These are phyloP conservation scores for Nibea albiflora DNA, from an alignment of 2,113 vertebrate genomes.

Conservation along the genomic window DNA sequence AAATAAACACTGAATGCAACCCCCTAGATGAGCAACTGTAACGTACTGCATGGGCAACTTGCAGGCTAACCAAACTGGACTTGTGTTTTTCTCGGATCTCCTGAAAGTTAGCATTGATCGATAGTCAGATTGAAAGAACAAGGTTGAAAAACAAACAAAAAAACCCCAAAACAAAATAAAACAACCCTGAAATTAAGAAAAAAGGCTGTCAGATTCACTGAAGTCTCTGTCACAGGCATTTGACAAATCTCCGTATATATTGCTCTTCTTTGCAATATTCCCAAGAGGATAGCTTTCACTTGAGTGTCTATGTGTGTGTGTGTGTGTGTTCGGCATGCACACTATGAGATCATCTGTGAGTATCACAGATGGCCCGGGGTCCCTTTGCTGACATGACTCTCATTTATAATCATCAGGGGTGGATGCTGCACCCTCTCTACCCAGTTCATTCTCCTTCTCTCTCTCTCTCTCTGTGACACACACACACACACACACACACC, in stretches of 20 bases:
- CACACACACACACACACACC: constrained; percentile 21
- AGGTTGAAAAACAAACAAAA: not conserved
- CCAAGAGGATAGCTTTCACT: constrained; percentile 27
- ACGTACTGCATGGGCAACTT: not conserved
- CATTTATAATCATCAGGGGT: constrained; percentile 80
- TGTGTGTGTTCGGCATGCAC: constrained; percentile 25
- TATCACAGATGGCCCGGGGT: constrained; percentile 81
- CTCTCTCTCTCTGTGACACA: not conserved
- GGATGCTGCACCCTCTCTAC: constrained; percentile 51
- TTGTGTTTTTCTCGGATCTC: not conserved
- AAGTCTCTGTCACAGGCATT: not conserved
- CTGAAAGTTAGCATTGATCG: too few species aligned
- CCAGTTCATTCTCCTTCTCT: constrained; percentile 15
- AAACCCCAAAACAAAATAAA: too few species aligned
- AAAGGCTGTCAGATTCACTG: not conserved
- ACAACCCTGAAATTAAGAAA: too few species aligned
- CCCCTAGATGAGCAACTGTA: not conserved
- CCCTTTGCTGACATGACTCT: constrained; percentile 69
- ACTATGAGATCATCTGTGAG: constrained; percentile 63
- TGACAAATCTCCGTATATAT: not conserved
- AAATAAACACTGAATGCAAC: not conserved
- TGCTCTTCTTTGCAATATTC: constrained; percentile 21
- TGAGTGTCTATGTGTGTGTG: constrained; percentile 1
- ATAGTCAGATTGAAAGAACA: not conserved
- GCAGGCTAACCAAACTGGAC: not conserved